Percentiles rank a stretch among this genome's conserved stretches.
Evolutionary conservation across 2,797 vertebrate genomes (phyloP).

Genomic region (Pangasius sanitwongsei): DNA sequence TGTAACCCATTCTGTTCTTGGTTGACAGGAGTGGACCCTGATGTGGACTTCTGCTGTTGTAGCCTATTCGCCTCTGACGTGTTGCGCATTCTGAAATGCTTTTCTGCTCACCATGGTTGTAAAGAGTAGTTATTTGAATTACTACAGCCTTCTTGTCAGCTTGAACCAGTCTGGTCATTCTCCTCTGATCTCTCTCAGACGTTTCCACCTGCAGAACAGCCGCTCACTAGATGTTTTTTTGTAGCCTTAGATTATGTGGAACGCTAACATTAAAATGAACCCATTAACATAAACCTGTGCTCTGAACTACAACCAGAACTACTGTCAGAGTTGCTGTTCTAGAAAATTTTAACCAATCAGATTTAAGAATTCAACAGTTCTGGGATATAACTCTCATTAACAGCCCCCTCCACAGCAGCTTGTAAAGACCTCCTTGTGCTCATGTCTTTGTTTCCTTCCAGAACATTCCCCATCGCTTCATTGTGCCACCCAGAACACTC

Average conservation of each 20-base stretch:
- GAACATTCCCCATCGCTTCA: conserved; percentile 36
- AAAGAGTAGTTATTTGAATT: neutral
- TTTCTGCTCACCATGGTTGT: neutral
- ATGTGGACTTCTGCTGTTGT: neutral
- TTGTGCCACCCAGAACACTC: conserved; percentile 44
- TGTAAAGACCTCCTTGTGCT: conserved; percentile 20
- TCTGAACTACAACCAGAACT: neutral
- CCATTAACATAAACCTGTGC: neutral
- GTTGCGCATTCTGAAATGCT: neutral
- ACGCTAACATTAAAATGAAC: neutral
- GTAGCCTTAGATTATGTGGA: too few species aligned
- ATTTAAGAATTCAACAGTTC: neutral
- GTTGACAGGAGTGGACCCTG: neutral
- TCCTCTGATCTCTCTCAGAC: neutral
- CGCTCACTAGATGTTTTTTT: neutral
- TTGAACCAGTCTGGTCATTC: neutral
- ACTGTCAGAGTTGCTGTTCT: neutral
- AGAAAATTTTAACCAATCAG: neutral
- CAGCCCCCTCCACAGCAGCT: conserved; percentile 10
- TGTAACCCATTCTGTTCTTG: neutral
- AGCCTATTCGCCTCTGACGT: neutral
- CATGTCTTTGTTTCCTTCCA: conserved; percentile 32
- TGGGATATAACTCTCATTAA: conserved; percentile 19
- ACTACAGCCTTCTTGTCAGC: neutral
- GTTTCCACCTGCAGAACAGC: neutral